A percentile compares a stretch with the other conserved stretches of the same genome.
These are phyloP conservation scores for Eupithecia subfuscata DNA, from an alignment of 2,888 invertebrate species.

Conservation along the genomic window DNA sequence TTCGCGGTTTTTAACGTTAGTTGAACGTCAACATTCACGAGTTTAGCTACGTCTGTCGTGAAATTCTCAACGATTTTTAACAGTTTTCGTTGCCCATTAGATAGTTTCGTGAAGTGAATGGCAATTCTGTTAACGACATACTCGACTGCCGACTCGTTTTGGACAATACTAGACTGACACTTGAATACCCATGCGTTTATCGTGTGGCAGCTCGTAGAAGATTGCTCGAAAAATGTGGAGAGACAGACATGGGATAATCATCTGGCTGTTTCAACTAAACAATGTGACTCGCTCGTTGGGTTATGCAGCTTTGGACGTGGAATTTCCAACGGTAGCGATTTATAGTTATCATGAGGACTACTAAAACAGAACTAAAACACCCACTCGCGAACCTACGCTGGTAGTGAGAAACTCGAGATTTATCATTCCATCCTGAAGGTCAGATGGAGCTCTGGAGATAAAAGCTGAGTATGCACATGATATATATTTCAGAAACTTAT, in stretches of 20 bases:
- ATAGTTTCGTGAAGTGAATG: too few relatives aligned
- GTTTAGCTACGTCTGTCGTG: too few relatives aligned
- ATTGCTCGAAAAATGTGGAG: constrained; percentile 33
- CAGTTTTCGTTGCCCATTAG: too few relatives aligned
- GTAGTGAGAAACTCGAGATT: constrained; percentile 45
- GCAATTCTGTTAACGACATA: too few relatives aligned
- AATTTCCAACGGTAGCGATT: constrained; percentile 29
- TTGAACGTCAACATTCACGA: too few relatives aligned
- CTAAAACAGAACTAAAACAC: constrained; percentile 35
- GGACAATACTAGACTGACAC: constrained; percentile 76
- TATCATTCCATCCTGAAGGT: constrained; percentile 56
- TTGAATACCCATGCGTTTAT: constrained; percentile 76
- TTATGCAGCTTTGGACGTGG: constrained; percentile 8
- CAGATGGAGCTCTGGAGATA: constrained; percentile 49
- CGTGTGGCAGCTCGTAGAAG: constrained; percentile 56
- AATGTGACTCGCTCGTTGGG: constrained; percentile 15
- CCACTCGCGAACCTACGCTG: constrained; percentile 44
- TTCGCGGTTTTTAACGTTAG: too few relatives aligned
- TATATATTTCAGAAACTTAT: constrained; percentile 36
- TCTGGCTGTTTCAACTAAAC: constrained; percentile 16
- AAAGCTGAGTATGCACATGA: constrained; percentile 41
- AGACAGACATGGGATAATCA: constrained; percentile 23
- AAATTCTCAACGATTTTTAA: too few relatives aligned
- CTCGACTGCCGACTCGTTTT: constrained; percentile 65
- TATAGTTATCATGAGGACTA: constrained; percentile 17